Conservation (phyloP, 2,113 vertebrate genomes). For the Mugil cephalus region DNA sequence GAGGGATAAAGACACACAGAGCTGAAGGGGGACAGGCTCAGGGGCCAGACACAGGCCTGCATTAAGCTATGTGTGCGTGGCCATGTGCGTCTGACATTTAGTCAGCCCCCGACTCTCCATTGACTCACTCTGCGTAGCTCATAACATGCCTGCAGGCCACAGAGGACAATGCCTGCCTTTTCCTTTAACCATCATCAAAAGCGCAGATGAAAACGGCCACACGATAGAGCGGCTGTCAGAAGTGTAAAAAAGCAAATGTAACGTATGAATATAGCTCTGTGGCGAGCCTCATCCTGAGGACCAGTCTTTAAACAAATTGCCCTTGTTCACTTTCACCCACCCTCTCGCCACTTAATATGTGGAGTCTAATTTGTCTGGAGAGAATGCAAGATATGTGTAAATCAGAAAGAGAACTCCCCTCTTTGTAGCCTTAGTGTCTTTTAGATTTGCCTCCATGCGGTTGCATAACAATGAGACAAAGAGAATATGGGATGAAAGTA, state of each 20-base stretch:
- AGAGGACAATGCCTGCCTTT: constrained; percentile 88
- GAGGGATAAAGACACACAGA: constrained; percentile 75
- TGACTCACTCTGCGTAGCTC: constrained; percentile 81
- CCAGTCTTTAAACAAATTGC: constrained; percentile 74
- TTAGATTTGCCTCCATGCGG: constrained; percentile 73
- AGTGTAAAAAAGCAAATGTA: constrained; percentile 88
- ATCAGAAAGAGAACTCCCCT: constrained; percentile 43
- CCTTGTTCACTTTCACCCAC: constrained; percentile 64
- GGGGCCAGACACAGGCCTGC: constrained; percentile 84
- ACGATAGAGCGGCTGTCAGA: constrained; percentile 83
- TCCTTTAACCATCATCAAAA: constrained; percentile 90
- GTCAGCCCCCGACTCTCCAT: constrained; percentile 84
- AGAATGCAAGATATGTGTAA: constrained; percentile 63
- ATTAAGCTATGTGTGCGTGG: constrained; percentile 86
- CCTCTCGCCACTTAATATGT: constrained; percentile 48
- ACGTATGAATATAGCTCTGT: constrained; percentile 86
- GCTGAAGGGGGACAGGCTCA: constrained; percentile 62
- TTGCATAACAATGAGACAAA: constrained; percentile 82
- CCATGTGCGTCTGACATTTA: constrained; percentile 90
- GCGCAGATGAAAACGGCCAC: constrained; percentile 83
- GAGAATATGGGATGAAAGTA: constrained; percentile 85
- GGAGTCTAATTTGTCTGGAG: constrained; percentile 61
- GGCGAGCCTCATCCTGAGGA: constrained; percentile 51
- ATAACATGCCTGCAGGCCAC: constrained; percentile 88
- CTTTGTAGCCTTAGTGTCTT: constrained; percentile 66